These are phyloP conservation scores for Caenorhabditis inopinata DNA, from an alignment of 1,140 invertebrate species.

Conservation along the genomic window DNA sequence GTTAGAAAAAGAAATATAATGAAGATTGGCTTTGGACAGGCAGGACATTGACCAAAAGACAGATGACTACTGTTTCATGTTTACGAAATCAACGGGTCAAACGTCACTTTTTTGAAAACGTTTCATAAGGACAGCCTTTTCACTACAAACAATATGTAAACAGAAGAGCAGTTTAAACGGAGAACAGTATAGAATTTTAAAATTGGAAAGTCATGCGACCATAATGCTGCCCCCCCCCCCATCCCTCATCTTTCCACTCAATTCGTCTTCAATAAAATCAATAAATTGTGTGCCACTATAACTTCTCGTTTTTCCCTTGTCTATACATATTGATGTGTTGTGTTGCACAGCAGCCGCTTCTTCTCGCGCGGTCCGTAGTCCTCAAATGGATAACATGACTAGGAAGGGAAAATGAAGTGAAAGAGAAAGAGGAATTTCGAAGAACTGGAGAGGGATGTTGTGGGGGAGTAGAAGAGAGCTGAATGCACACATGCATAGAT, in stretches of 20 bases:
- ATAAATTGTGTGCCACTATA: neutral
- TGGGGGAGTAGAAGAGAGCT: neutral
- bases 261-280: no score
- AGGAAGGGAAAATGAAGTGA: neutral
- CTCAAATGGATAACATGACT: neutral
- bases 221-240: neutral
- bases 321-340: neutral
- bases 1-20: no score
- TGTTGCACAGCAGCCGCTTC: neutral
- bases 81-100: neutral
- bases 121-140: neutral
- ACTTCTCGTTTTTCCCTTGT: neutral
- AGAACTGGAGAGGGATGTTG: neutral
- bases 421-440: neutral
- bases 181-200: neutral
- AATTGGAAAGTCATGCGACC: neutral
- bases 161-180: neutral
- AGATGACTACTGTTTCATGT: neutral
- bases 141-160: slow-evolving; percentile 29
- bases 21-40: neutral
- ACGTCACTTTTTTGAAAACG: neutral
- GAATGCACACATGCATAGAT: neutral
- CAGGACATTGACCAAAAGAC: neutral
- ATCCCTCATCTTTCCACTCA: no score
- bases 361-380: neutral